Conservation (phyloP, 2,113 vertebrate species). For the Romanogobio albipinnatus region DNA sequence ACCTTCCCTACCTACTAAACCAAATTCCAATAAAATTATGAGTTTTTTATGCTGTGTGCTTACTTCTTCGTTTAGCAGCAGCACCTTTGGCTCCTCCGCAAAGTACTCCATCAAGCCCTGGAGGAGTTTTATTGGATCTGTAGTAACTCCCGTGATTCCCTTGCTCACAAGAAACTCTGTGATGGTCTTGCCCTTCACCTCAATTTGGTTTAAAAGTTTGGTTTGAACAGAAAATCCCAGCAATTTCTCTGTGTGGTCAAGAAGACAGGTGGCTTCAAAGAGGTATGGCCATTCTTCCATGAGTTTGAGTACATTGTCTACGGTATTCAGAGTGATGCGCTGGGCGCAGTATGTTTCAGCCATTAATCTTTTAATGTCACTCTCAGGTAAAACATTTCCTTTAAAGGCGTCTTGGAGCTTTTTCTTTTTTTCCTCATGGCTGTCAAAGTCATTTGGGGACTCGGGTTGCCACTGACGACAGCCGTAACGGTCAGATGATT, state of each 20-base stretch:
- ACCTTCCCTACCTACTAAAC: neutral
- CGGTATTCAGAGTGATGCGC: neutral
- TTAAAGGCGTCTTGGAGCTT: neutral
- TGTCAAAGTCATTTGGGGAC: too few relatives aligned
- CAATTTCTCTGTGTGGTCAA: constrained; percentile 21
- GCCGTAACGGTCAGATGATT: too few relatives aligned
- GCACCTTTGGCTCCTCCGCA: neutral
- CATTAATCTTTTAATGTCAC: neutral
- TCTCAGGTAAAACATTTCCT: neutral
- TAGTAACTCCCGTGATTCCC: neutral
- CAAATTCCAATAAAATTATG: neutral
- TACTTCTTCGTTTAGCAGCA: neutral
- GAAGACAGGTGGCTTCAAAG: constrained; percentile 22
- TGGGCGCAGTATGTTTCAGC: constrained; percentile 24
- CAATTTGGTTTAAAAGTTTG: neutral
- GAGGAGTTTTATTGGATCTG: constrained; percentile 9
- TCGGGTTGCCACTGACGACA: too few relatives aligned
- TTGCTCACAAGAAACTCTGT: neutral
- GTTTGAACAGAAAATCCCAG: neutral
- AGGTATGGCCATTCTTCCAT: constrained; percentile 16
- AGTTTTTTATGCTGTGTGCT: neutral
- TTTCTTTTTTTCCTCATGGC: neutral
- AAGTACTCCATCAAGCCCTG: neutral
- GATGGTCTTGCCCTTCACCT: neutral
- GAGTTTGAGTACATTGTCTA: neutral